Evolutionary conservation across 2,797 vertebrate genomes (phyloP).

Genomic region (Rhinichthys osculus): DNA sequence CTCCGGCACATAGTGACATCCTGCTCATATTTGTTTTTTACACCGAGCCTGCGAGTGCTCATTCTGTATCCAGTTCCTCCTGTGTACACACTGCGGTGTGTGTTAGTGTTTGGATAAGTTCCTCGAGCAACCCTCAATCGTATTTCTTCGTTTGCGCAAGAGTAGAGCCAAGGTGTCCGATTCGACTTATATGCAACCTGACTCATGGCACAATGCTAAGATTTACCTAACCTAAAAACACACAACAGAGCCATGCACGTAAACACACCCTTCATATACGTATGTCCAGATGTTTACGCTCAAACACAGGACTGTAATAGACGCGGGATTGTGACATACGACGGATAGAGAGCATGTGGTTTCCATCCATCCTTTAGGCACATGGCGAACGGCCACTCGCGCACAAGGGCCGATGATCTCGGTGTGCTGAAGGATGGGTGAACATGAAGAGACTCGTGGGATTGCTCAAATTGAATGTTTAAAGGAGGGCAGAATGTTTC

Average conservation of each 20-base stretch:
- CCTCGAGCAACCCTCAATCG: neutral
- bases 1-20: conserved; percentile 49
- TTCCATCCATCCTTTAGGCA: conserved; percentile 8
- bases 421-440: conserved; percentile 42
- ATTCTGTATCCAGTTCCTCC: conserved; percentile 1
- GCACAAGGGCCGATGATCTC: conserved; percentile 26
- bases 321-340: neutral
- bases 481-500: conserved; percentile 13
- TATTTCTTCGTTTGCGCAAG: conserved; percentile 7
- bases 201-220: conserved; percentile 28
- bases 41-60: conserved; percentile 37
- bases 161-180: neutral
- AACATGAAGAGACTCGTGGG: conserved; percentile 33
- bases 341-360: conserved; percentile 38
- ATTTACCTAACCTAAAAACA: conserved; percentile 28
- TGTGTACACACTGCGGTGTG: conserved; percentile 2
- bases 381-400: conserved; percentile 4
- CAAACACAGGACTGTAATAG: conserved; percentile 3
- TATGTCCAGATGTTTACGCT: neutral
- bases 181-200: neutral
- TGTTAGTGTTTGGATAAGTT: conserved; percentile 37
- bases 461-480: conserved; percentile 53
- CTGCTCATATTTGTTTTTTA: conserved; percentile 51
- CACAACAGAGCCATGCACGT: conserved; percentile 38
- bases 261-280: conserved; percentile 40